phyloP scores from a whole-genome alignment of 2,888 invertebrate genomes.

The Entomobrya multifasciata region DNA sequence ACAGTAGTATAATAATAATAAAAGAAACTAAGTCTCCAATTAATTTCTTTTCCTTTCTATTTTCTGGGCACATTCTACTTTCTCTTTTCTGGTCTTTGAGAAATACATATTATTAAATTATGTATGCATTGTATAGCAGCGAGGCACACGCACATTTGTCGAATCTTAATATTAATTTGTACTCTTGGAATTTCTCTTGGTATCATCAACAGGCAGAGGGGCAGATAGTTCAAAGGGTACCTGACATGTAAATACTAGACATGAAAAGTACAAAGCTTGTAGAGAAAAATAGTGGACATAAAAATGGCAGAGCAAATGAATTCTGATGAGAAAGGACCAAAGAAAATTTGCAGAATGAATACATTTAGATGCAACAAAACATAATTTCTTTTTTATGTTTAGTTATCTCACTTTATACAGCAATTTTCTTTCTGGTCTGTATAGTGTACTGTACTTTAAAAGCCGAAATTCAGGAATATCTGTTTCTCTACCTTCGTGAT shows the following conservation, averaged over 20 bases:
- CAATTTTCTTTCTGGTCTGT: too few species aligned
- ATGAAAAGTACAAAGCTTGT: too few species aligned
- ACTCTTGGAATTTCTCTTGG: not conserved
- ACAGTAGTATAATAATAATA: not conserved
- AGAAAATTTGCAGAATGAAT: not conserved
- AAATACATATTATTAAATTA: conserved; percentile 8
- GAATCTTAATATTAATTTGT: not conserved
- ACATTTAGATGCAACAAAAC: not conserved
- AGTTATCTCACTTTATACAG: not conserved
- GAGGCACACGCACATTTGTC: not conserved
- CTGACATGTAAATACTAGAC: too few species aligned
- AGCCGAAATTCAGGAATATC: too few species aligned
- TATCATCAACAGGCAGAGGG: not conserved
- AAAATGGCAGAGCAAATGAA: conserved; percentile 42
- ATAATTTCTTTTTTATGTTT: not conserved
- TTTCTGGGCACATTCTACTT: not conserved
- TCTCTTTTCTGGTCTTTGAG: not conserved
- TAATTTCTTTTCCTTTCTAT: conserved; percentile 53
- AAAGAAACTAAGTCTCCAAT: conserved; percentile 57
- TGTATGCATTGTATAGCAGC: not conserved
- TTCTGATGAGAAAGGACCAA: conserved; percentile 36
- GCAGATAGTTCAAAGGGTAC: not conserved
- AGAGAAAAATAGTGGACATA: not conserved
- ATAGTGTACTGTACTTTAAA: too few species aligned
- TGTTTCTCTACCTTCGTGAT: too few species aligned